Base-by-base conservation (phyloP, 2,888 invertebrate species). In the Apotomis turbidana region DNA sequence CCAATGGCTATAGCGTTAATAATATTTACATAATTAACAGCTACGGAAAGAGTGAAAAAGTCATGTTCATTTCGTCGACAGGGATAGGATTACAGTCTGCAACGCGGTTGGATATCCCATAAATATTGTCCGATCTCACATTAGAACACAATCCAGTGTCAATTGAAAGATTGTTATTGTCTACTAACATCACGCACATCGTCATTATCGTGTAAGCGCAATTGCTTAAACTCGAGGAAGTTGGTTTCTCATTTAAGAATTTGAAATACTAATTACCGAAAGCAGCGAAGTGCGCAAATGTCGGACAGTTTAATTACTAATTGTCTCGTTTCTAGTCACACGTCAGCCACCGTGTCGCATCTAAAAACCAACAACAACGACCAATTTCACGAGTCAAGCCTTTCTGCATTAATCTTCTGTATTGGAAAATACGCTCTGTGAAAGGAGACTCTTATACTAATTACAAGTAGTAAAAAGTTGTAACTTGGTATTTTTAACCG, bases 321-420 rank as follows among this genome's bases (percentile, higher is more conserved):
- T 85, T 86, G 80, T 76, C 78, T 81, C 77, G 80, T 80, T 81
- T 76, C 77, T 76, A 76, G 74, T 77, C 49, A 62, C 62, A 62
- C 54, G 72, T 72, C 72, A 68, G 67, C 57, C 51, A 36, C 49
- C 49, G 49, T 46, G 64, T 66, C 60, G 59, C 41, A 12, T 62
- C 27, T 54, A 60, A 61, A 52, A 67, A 49, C 49, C 27, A 62
- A 27, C 61, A 55, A 55, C 55, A 51, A 61, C 27, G n/a, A 49
- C 55, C 8, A 63, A 13, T 54, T 9, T 41, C 38, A 6, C 9
- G n/a, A 64, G 10, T 10, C 64, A 46, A 46, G 27, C 27, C 27
- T 27, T 27, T 2, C 27, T 27, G 27, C 27, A 27, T 27, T 27
- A 27, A 27, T 27, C 27, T 41, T 41, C 41, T 41, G 41, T 6